Conservation (phyloP, 2,113 vertebrate genomes). For the Apodemus speciosus region DNA sequence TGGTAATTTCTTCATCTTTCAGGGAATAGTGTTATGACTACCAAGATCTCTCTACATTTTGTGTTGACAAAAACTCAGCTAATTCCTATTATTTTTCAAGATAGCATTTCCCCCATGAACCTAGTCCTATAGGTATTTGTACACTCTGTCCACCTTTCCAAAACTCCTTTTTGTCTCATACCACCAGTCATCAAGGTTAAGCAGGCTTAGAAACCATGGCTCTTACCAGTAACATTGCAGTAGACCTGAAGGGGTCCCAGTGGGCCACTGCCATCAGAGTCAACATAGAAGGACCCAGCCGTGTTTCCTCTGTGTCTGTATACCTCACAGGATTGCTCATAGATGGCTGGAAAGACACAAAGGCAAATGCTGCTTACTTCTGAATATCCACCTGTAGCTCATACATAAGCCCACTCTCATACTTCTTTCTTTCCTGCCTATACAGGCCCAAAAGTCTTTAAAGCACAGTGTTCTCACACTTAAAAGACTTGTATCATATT, state of each 20-base stretch:
- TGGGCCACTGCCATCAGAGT: constrained; percentile 95
- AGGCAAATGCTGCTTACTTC: not conserved
- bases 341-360: constrained; percentile 88
- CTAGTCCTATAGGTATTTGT: not conserved
- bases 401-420: not conserved
- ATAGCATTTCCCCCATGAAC: accelerated
- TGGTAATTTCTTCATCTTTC: not conserved
- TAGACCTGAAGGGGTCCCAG: constrained; percentile 92
- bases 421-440: not conserved
- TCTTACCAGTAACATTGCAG: constrained; percentile 97
- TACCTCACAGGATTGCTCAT: constrained; percentile 94
- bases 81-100: constrained; percentile 10
- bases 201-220: not conserved
- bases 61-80: not conserved
- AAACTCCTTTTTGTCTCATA: not conserved
- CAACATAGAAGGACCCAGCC: constrained; percentile 94
- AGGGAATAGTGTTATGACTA: not conserved
- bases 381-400: not conserved
- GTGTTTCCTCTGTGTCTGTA: constrained; percentile 93
- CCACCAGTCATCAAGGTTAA: not conserved
- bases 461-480: not conserved
- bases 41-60: not conserved
- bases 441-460: not conserved
- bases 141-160: accelerated
- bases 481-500: not conserved